These are phyloP conservation scores for Athene cunicularia DNA, from an alignment of 2,113 vertebrate species.

Conservation along the genomic window DNA sequence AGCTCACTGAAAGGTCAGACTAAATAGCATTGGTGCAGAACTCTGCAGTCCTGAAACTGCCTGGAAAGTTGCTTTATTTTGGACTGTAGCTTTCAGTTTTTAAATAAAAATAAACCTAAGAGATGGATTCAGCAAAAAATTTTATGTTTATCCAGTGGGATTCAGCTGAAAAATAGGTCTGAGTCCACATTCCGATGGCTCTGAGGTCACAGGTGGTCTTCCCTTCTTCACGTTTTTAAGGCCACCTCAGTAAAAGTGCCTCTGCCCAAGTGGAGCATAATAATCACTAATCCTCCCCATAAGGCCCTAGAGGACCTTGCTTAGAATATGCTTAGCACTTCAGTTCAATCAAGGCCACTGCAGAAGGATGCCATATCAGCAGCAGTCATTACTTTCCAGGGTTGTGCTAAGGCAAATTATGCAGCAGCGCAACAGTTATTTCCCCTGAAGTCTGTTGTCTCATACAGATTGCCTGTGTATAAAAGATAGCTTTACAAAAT, in stretches of 20 bases:
- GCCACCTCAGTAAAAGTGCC: neutral
- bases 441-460: neutral
- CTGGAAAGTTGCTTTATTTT: neutral
- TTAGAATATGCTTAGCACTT: neutral
- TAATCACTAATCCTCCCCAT: neutral
- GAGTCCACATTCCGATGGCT: fast-evolving
- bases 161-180: neutral
- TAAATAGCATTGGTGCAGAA: neutral
- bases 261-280: neutral
- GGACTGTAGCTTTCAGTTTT: neutral
- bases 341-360: neutral
- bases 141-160: neutral
- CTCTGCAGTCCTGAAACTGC: neutral
- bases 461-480: neutral
- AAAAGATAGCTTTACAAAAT: neutral
- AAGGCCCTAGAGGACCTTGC: neutral
- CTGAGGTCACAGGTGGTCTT: neutral
- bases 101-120: neutral
- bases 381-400: neutral
- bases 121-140: neutral
- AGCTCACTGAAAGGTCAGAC: neutral
- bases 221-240: neutral
- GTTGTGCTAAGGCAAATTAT: neutral
- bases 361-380: neutral
- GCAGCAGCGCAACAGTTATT: neutral